Evolutionary conservation across 2,113 vertebrate genomes (phyloP).

Genomic region (Nothocercus nigrocapillus): DNA sequence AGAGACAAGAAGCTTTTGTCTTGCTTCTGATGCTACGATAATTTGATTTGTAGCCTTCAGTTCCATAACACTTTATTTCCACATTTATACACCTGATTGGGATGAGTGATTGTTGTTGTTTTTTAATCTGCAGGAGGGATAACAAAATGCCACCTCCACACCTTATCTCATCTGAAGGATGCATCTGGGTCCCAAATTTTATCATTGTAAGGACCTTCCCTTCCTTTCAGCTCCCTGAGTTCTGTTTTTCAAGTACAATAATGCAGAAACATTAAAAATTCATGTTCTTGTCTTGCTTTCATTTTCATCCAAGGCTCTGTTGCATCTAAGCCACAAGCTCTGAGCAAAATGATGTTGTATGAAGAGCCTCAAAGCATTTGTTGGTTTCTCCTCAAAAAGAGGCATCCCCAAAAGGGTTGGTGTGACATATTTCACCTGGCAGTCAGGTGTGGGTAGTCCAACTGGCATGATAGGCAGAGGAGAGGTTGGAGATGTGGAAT

Average conservation of each 20-base stretch:
- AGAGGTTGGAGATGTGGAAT: background rate
- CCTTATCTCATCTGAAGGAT: background rate
- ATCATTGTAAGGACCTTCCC: background rate
- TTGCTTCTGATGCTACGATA: background rate
- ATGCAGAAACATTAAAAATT: slow-evolving; percentile 53
- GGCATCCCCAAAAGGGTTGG: accelerated
- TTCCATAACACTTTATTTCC: background rate
- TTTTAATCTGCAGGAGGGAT: background rate
- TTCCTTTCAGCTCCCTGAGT: background rate
- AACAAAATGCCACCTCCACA: background rate
- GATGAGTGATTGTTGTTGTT: background rate
- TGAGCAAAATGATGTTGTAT: background rate
- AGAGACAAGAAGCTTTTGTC: background rate
- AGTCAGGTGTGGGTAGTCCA: background rate
- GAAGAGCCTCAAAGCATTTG: accelerated
- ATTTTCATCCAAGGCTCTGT: slow-evolving; percentile 33
- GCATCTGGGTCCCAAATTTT: background rate
- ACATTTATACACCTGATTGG: background rate
- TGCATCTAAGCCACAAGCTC: background rate
- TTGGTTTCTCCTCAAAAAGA: background rate
- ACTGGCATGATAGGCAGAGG: background rate
- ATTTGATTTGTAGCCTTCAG: background rate
- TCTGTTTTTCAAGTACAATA: slow-evolving; percentile 30
- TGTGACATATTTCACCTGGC: background rate
- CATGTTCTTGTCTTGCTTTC: slow-evolving; percentile 16